A percentile compares a stretch with the other conserved stretches of the same genome.
Conservation (phyloP, 2,797 vertebrate species). For the Synanceia verrucosa region DNA sequence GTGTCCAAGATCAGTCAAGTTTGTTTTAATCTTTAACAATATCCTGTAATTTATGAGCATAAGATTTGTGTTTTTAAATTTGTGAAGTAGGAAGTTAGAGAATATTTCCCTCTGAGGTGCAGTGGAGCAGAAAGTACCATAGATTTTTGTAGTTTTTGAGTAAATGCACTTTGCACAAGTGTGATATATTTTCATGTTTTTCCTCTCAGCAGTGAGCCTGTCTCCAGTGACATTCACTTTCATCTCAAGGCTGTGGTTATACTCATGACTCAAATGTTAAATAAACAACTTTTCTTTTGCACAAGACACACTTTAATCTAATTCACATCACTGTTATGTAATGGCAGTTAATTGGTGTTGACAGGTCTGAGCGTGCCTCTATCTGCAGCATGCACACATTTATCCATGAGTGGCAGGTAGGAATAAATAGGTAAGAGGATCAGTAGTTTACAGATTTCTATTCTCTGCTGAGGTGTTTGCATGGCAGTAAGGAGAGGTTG, state of each 20-base stretch:
- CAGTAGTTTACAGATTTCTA: neutral
- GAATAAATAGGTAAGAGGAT: slow-evolving; percentile 40
- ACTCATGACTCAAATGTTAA: neutral
- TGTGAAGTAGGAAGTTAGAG: no score
- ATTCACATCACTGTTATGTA: slow-evolving; percentile 6
- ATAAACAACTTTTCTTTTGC: neutral
- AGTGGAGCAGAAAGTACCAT: no score
- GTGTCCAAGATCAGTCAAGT: no score
- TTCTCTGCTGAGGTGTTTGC: neutral
- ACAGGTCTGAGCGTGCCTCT: slow-evolving; percentile 2
- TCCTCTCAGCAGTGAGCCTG: neutral
- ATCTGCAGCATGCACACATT: neutral
- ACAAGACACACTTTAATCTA: neutral
- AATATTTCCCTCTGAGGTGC: no score
- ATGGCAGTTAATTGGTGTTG: slow-evolving; percentile 10
- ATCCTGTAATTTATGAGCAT: no score
- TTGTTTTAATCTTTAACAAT: no score
- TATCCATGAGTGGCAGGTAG: slow-evolving; percentile 20
- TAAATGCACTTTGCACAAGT: no score
- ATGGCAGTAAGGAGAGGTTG: neutral
- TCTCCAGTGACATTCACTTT: neutral
- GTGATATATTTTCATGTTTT: no score
- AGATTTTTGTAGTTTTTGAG: no score
- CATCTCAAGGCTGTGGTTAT: neutral
- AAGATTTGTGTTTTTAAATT: no score